These are phyloP conservation scores for Silvanus unidentatus DNA, from an alignment of 2,888 invertebrate species.

Conservation along the genomic window DNA sequence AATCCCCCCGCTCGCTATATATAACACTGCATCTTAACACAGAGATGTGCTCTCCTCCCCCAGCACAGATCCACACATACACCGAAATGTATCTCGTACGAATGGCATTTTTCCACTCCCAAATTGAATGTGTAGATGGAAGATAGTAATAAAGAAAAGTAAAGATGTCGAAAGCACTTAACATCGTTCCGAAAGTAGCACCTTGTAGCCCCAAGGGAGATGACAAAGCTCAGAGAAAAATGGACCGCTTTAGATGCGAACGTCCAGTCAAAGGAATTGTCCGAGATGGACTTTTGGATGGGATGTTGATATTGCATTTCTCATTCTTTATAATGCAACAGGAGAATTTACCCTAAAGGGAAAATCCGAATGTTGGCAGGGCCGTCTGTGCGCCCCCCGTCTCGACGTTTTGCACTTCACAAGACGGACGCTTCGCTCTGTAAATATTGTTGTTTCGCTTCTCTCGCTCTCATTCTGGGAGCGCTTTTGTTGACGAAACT, in stretches of 20 bases:
- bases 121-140: slow-evolving; percentile 13
- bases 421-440: too few species aligned
- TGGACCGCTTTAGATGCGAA: slow-evolving; percentile 40
- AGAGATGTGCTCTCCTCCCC: too few species aligned
- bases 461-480: too few species aligned
- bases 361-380: neutral
- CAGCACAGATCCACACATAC: too few species aligned
- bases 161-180: slow-evolving; percentile 39
- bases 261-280: slow-evolving; percentile 41
- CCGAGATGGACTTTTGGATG: slow-evolving; percentile 39
- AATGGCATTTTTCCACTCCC: neutral
- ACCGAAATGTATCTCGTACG: too few species aligned
- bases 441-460: too few species aligned
- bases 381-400: too few species aligned
- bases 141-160: slow-evolving; percentile 34
- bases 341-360: slow-evolving; percentile 29
- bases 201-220: slow-evolving; percentile 28
- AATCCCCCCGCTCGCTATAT: too few species aligned
- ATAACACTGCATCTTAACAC: too few species aligned
- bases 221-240: slow-evolving; percentile 38
- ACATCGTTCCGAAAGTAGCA: slow-evolving; percentile 26
- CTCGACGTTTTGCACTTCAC: too few species aligned
- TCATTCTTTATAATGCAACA: slow-evolving; percentile 49
- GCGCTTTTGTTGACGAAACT: too few species aligned
- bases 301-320: slow-evolving; percentile 48